phyloP scores from a whole-genome alignment of 92 coral and sea anemone species.

The Parazoanthus darwini region DNA sequence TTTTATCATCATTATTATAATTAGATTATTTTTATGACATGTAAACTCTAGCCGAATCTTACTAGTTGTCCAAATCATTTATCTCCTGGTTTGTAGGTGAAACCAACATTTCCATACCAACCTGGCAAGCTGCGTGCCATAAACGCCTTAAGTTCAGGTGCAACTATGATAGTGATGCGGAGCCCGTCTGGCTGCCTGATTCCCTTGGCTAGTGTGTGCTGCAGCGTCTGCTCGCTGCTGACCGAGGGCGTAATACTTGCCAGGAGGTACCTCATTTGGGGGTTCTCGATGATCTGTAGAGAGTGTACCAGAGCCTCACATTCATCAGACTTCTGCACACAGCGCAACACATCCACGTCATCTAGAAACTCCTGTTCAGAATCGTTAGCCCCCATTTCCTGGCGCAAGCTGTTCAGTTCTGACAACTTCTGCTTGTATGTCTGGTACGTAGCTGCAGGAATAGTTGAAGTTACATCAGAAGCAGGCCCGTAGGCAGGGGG shows the following conservation, averaged over 20 bases:
- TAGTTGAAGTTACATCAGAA: neutral
- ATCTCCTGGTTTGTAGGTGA: neutral
- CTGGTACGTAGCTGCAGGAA: constrained; percentile 61
- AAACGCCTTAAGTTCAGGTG: constrained; percentile 67
- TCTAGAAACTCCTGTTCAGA: constrained; percentile 84
- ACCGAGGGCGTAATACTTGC: constrained; percentile 67
- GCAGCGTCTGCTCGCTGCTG: neutral
- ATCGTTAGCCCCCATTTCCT: constrained; percentile 84
- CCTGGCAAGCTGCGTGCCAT: constrained; percentile 84
- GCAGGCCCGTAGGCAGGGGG: too few species aligned
- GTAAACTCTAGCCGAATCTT: too few species aligned
- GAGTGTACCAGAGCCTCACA: constrained; percentile 86
- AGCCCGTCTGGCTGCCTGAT: constrained; percentile 58
- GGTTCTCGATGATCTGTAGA: constrained; percentile 91
- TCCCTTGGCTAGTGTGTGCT: constrained; percentile 55
- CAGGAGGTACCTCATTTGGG: constrained; percentile 82
- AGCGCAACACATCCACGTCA: constrained; percentile 78
- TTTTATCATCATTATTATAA: too few species aligned
- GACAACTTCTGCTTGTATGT: constrained; percentile 76
- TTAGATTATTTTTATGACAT: too few species aligned
- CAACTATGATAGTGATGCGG: constrained; percentile 74
- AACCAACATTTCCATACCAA: constrained; percentile 1
- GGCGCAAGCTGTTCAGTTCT: constrained; percentile 72
- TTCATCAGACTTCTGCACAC: constrained; percentile 84
- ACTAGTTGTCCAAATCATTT: neutral